A percentile compares a stretch with the other conserved stretches of the same genome.
These are phyloP conservation scores for Platynereis dumerilii DNA, from an alignment of 2,888 invertebrate species.

Conservation along the genomic window DNA sequence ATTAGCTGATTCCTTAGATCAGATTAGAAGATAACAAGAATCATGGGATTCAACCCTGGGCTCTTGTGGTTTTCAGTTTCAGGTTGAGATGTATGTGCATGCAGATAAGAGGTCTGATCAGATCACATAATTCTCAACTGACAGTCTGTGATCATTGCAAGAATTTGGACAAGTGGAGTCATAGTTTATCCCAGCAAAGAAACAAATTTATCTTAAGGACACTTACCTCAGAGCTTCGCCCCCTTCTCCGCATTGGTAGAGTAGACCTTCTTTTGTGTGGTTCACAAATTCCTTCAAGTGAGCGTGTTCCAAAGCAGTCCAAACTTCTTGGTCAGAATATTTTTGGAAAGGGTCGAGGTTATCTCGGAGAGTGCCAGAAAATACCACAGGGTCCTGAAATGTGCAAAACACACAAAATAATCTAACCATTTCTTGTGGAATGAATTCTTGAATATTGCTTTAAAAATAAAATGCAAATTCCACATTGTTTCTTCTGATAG, in stretches of 20 bases:
- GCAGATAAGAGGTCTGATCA: too few relatives aligned
- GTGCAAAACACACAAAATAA: background rate
- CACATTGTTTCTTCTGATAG: too few relatives aligned
- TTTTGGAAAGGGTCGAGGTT: constrained; percentile 42
- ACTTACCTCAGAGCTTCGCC: constrained; percentile 36
- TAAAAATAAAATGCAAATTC: background rate
- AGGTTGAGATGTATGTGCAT: too few relatives aligned
- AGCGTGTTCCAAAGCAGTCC: constrained; percentile 34
- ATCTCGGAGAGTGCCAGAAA: constrained; percentile 38
- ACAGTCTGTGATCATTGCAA: too few relatives aligned
- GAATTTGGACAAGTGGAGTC: too few relatives aligned
- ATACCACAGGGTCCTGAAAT: constrained; percentile 39
- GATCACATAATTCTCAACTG: too few relatives aligned
- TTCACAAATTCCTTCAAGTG: constrained; percentile 34
- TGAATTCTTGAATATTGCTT: background rate
- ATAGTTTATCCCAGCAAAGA: too few relatives aligned
- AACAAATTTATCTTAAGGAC: too few relatives aligned
- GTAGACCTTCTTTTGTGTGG: constrained; percentile 24
- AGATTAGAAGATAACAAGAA: too few relatives aligned
- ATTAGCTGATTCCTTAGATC: too few relatives aligned
- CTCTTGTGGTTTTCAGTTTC: too few relatives aligned
- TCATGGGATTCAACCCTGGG: too few relatives aligned
- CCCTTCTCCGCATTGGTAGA: constrained; percentile 32
- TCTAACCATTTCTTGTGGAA: background rate
- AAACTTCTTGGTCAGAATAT: constrained; percentile 36